Evolutionary conservation across 1,140 invertebrate genomes (phyloP), one percentile per base, ranked within the genome.

Genomic region (Gonatopus flavifemur): DNA sequence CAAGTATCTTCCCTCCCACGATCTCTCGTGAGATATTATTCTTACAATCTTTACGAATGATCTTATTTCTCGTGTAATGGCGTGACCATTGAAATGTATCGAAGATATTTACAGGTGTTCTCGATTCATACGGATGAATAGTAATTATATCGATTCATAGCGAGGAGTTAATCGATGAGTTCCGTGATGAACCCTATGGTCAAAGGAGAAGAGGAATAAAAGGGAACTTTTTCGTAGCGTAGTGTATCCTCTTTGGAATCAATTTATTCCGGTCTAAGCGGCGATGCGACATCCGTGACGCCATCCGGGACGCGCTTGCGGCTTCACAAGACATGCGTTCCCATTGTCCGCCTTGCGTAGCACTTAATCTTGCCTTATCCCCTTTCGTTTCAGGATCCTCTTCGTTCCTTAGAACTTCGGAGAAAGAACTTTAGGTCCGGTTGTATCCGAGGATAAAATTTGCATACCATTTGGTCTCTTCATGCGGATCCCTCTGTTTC

Each of bases 301-400:
- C 54, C 52, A 25, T 31, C 31, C 52, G 37, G 52, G 35, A 39
- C 28, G 9, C 31, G 30, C 46, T 49, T 33, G 38, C 43, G 41
- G 46, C 37, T 45, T 36, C 21, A 21, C 51, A n/a, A n/a, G 37
- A 55, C 54, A 32, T 16, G 45, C 49, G 58, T 64, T n/a, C 62
- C 47, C 37, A 65, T 65, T 65, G 62, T 65, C 52, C 55, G 32
- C 39, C 31, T 31, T 22, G 19, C 13, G 15, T 51, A 32, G 25
- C 55, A 59, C 59, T 66, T 59, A 64, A 66, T 64, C 62, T 64
- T 62, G 30, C 24, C 52, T 37, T 38, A 32, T 10, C 25, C 36
- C 20, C 32, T 35, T 33, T 18, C 16, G 42, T 12, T 41, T 54
- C 18, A 25, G 46, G 47, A 51, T 49, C 41, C 19, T 25, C 24